Evolutionary conservation across 2,113 vertebrate species (phyloP), one percentile per base, ranked within the genome.

Genomic region (Gorilla gorilla): DNA sequence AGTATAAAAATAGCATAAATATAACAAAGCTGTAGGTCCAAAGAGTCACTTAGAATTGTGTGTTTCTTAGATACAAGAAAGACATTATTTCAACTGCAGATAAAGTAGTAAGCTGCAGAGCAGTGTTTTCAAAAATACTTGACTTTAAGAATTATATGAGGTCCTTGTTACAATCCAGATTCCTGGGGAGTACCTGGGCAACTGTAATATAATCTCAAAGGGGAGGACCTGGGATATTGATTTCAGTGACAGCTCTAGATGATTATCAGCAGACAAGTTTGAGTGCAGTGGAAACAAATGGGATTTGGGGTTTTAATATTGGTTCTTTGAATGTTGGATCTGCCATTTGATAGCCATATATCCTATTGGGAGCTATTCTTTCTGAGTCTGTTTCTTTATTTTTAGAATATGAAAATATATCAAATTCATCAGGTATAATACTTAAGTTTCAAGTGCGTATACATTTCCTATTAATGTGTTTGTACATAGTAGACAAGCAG

Each of bases 191-290:
- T 45, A 76, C 2, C 50, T 72, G 13, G 25, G 16, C 38, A 81
- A 38, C 8, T 11, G 76, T 52, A 78, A 48, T 52, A 48, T 18
- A 9, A 70, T 59, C 25, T 76, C 6, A 12, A 43, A 89, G 14
- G 1, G 2, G 18, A 78, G 4, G 22, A 1, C 0, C 14, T 70
- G n/a, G 6, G 2, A 40, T 0, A 50, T 0, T 75, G 32, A 81
- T 38, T 25, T 52, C 43, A 72, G 8, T 6, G 38, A 45, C 35
- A 43, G 32, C 1, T 40, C 11, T 14, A 23, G 30, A 7, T 68
- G 1, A 80, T 48, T 61, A 23, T 18, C 13, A 32, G 14, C 14
- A 68, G 35, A 8, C 1, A 35, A 52, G 22, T 78, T 40, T 32
- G 50, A 3, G 8, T 35, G 9, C 20, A 25, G 11, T 35, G 35